These are phyloP conservation scores for Lordiphosa andalusiaca DNA, from an alignment of 2,888 invertebrate species.

Conservation along the genomic window DNA sequence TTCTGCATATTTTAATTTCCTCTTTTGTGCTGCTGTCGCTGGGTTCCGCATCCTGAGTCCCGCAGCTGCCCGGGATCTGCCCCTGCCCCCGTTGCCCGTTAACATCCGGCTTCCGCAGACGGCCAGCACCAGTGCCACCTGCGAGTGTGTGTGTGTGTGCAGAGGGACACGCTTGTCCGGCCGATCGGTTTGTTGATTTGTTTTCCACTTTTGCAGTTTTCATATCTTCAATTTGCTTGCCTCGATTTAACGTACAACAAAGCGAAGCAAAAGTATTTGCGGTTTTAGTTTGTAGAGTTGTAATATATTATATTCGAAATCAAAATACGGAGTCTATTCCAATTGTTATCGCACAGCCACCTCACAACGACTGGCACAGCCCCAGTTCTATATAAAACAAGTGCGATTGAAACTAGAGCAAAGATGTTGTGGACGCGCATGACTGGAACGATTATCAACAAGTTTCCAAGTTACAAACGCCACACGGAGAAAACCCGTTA, in stretches of 20 bases:
- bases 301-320: no score
- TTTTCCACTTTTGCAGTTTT: constrained; percentile 33
- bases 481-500: no score
- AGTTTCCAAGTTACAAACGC: no score
- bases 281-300: background rate
- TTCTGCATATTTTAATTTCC: constrained; percentile 77
- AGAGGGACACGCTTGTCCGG: background rate
- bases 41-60: constrained; percentile 10
- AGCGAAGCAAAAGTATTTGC: constrained; percentile 35
- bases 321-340: background rate
- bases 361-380: background rate
- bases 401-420: no score
- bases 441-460: no score
- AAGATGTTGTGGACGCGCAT: constrained; percentile 14
- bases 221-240: constrained; percentile 44
- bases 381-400: no score
- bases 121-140: constrained; percentile 8
- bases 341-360: background rate
- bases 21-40: constrained; percentile 60
- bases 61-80: constrained; percentile 25
- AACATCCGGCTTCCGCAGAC: constrained; percentile 65
- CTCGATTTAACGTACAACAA: constrained; percentile 23
- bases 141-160: background rate
- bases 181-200: constrained; percentile 36
- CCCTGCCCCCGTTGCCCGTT: constrained; percentile 37